Evolutionary conservation across 2,888 invertebrate genomes (phyloP), one percentile per base, ranked within the genome.

Genomic region (Calephelis perditalis): DNA sequence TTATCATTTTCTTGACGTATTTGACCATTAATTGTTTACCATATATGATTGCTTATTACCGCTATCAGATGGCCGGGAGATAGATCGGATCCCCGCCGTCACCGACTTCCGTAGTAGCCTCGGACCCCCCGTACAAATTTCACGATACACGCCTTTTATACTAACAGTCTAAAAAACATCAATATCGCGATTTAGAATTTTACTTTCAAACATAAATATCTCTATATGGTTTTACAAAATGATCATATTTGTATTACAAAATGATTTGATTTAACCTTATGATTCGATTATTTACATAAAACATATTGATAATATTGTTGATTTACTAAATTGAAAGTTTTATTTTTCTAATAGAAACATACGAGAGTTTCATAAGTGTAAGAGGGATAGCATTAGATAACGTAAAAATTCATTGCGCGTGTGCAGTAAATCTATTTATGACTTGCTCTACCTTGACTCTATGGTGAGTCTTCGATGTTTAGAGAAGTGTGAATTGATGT

Each of bases 101-200:
- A 79, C 88, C 87, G 83, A 81, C 75, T 70, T 69, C 82, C 87
- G 81, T 76, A 85, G 89, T 89, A 89, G 87, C 89, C 79, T 86
- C 85, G 89, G 88, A 89, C 89, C 81, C 79, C 80, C 87, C 82
- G 58, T 15, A 0, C 26, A 0, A 0, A 2, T 0, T 0, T 0
- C 0, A 0, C 0, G 5, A 9, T 12, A 44, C 58, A 46, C 5
- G 59, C 35, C 15, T 59, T 61, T 71, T 73, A 71, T 76, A 76
- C 68, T 37, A 9, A 71, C 46, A 15, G 11, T 0, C 0, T 11
- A 5, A 68, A 75, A 84, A 82, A 80, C 68, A 73, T 71, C 63
- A 52, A 70, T 79, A 79, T 73, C 81, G 88, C 74, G 88, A 78
- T 85, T 71, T 71, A 88, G 85, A 65, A 72, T 66, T 64, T 26